These are phyloP conservation scores for Tetropium fuscum DNA, from an alignment of 2,888 invertebrate species.

Conservation along the genomic window DNA sequence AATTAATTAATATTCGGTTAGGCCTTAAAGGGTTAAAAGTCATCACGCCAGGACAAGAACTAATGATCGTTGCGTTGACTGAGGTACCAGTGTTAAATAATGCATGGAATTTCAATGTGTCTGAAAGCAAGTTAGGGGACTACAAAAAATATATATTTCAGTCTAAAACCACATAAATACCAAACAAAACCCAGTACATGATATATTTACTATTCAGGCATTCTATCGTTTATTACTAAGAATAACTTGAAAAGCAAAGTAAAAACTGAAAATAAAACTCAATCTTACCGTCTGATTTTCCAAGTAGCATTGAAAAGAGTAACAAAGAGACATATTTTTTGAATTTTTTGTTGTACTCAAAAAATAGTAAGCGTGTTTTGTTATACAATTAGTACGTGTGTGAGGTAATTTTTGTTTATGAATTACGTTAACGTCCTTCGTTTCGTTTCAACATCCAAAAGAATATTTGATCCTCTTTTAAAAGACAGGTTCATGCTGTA, in stretches of 20 bases:
- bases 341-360: conserved; percentile 50
- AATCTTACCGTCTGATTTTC: conserved; percentile 68
- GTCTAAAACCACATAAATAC: conserved; percentile 42
- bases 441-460: background rate
- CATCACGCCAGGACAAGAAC: no score
- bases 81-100: no score
- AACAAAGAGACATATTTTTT: conserved; percentile 57
- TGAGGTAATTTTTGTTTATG: background rate
- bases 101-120: conserved; percentile 37
- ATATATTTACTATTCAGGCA: conserved; percentile 51
- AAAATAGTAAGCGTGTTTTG: conserved; percentile 52
- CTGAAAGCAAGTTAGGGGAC: conserved; percentile 11
- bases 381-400: conserved; percentile 24
- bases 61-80: no score
- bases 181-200: conserved; percentile 47
- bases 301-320: conserved; percentile 64
- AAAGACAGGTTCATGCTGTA: no score
- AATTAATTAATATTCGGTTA: no score
- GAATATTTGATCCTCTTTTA: conserved; percentile 1
- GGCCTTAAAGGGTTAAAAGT: no score
- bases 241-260: conserved; percentile 45
- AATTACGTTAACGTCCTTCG: background rate
- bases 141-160: conserved; percentile 13
- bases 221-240: conserved; percentile 51
- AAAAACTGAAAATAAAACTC: conserved; percentile 56